A percentile compares a stretch with the other conserved stretches of the same genome.
phyloP scores from a whole-genome alignment of 2,113 vertebrate genomes.

The Tretioscincus oriximinensis region DNA sequence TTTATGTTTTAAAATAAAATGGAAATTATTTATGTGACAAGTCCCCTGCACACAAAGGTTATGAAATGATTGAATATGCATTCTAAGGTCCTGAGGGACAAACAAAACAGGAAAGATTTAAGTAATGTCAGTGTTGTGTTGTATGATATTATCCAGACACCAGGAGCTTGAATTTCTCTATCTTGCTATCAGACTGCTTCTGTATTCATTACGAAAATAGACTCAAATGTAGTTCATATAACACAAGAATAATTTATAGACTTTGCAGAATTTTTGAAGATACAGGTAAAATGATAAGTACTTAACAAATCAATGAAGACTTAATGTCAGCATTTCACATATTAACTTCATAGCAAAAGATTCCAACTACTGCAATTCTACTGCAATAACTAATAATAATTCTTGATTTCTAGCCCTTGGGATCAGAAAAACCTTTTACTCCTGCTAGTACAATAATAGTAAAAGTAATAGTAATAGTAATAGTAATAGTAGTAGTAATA shows the following conservation, averaged over 20 bases:
- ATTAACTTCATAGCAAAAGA: neutral
- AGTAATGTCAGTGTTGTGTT: conserved; percentile 1
- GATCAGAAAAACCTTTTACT: too few relatives aligned
- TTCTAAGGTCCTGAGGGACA: neutral
- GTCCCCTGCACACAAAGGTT: neutral
- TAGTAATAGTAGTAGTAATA: too few relatives aligned
- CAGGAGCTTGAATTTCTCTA: conserved; percentile 7
- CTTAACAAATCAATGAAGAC: neutral
- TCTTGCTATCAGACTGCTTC: neutral
- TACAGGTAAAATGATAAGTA: conserved; percentile 1
- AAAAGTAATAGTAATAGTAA: too few relatives aligned
- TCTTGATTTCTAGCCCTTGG: too few relatives aligned
- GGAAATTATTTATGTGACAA: neutral
- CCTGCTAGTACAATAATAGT: too few relatives aligned
- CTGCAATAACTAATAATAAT: neutral
- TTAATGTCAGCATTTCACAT: neutral
- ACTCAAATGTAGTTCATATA: conserved; percentile 11
- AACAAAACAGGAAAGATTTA: conserved; percentile 4
- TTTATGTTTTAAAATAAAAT: conserved; percentile 19
- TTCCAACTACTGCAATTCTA: neutral
- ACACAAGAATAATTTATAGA: conserved; percentile 23
- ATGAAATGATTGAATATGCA: conserved; percentile 23
- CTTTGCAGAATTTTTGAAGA: conserved; percentile 5
- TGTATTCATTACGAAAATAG: neutral
- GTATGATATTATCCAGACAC: conserved; percentile 22